These are phyloP conservation scores for Nesogale talazaci DNA, from an alignment of 2,113 vertebrate genomes.

Conservation along the genomic window DNA sequence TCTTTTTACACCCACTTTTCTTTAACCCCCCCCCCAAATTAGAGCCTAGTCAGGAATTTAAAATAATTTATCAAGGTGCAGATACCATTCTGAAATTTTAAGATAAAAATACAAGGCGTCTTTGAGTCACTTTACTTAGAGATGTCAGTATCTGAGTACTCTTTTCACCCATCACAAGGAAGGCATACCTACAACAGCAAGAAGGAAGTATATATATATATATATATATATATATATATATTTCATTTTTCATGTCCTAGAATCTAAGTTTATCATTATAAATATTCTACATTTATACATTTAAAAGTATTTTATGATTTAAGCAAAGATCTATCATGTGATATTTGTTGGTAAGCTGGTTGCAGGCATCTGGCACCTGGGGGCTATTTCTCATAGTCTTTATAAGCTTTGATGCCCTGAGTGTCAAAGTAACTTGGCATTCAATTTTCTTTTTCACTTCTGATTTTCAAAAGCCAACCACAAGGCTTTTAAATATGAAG, in stretches of 20 bases:
- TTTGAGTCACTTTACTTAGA: neutral
- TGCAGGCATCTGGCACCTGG: neutral
- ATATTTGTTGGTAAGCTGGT: neutral
- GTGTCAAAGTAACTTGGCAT: conserved; percentile 21
- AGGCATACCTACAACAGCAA: neutral
- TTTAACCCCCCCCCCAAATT: neutral
- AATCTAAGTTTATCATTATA: conserved; percentile 37
- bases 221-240: too few relatives aligned
- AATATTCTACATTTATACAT: conserved; percentile 22
- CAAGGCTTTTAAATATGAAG: conserved; percentile 3
- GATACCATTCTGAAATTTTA: conserved; percentile 31
- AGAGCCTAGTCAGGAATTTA: neutral
- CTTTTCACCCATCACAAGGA: conserved; percentile 32
- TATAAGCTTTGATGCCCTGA: neutral
- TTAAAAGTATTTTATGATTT: conserved; percentile 58
- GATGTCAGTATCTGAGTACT: conserved; percentile 37
- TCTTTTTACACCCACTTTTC: conserved; percentile 1
- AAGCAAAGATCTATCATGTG: neutral
- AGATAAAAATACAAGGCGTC: neutral
- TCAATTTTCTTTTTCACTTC: conserved; percentile 52
- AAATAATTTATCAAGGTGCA: neutral
- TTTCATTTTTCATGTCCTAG: neutral
- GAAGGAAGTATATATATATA: neutral
- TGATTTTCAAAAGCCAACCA: conserved; percentile 21
- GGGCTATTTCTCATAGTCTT: neutral